phyloP scores from a whole-genome alignment of 2,797 vertebrate genomes.

The Cossypha niveicapilla region DNA sequence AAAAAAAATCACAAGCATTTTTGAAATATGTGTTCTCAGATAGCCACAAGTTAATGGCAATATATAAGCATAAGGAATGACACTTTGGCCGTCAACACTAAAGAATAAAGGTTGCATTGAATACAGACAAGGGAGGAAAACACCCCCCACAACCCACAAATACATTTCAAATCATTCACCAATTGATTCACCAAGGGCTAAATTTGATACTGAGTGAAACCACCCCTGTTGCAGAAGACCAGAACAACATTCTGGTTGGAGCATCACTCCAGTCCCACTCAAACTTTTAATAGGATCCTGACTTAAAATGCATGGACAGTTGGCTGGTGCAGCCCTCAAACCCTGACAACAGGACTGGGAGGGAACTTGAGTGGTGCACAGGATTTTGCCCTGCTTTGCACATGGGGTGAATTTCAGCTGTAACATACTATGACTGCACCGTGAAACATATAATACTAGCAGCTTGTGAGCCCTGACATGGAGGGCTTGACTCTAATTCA shows the following conservation, averaged over 20 bases:
- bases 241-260: not conserved
- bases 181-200: constrained; percentile 12
- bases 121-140: not conserved
- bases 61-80: constrained; percentile 53
- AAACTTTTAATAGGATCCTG: not conserved
- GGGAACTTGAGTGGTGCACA: not conserved
- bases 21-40: not conserved
- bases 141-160: constrained; percentile 17
- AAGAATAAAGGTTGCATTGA: constrained; percentile 28
- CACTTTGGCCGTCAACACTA: constrained; percentile 36
- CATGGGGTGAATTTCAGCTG: not conserved
- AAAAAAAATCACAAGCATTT: constrained; percentile 11
- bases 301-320: not conserved
- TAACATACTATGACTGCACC: constrained; percentile 16
- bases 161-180: constrained; percentile 56
- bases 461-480: not conserved
- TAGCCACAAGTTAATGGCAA: constrained; percentile 20
- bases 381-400: not conserved
- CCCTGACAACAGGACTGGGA: not conserved
- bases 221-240: not conserved
- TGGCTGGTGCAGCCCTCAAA: not conserved
- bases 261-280: not conserved
- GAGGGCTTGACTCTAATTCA: constrained; percentile 15
- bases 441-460: constrained; percentile 45
- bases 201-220: not conserved